These are phyloP conservation scores for Seira sanloemensis DNA, from an alignment of 2,888 invertebrate genomes.

Conservation along the genomic window DNA sequence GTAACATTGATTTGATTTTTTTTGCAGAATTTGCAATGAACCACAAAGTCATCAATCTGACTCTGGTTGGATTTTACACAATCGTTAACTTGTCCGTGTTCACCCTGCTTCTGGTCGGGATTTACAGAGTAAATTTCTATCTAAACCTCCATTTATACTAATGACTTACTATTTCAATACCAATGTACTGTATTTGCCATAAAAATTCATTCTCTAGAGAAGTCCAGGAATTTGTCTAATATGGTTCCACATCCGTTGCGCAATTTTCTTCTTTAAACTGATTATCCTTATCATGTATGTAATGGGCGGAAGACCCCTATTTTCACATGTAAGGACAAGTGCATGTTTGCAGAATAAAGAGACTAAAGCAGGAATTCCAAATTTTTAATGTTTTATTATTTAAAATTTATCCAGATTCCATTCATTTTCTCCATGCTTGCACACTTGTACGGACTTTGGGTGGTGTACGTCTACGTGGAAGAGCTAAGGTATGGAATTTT, in stretches of 20 bases:
- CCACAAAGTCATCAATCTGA: conserved; percentile 66
- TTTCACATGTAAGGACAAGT: conserved; percentile 58
- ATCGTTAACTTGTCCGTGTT: conserved; percentile 56
- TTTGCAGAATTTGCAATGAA: conserved; percentile 51
- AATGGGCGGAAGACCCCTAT: conserved; percentile 65
- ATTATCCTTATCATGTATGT: conserved; percentile 69
- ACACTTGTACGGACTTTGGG: conserved; percentile 70
- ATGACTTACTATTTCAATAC: neutral
- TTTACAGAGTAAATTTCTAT: conserved; percentile 48
- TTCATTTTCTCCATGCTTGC: conserved; percentile 69
- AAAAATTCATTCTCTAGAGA: conserved; percentile 49
- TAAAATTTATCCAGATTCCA: too few species aligned
- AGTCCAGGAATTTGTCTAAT: conserved; percentile 64
- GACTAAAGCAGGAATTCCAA: too few species aligned
- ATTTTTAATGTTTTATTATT: too few species aligned
- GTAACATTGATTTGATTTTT: neutral
- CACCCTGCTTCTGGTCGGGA: conserved; percentile 54
- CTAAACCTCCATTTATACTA: neutral
- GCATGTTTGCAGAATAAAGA: too few species aligned
- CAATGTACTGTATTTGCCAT: neutral
- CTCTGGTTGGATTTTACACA: conserved; percentile 62
- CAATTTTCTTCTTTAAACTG: conserved; percentile 69
- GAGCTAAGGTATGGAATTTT: conserved; percentile 49
- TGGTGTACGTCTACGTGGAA: conserved; percentile 67
- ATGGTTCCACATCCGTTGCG: conserved; percentile 72